Base-by-base conservation (phyloP, 2,113 vertebrate species). In the Campylorhamphus procurvoides region DNA sequence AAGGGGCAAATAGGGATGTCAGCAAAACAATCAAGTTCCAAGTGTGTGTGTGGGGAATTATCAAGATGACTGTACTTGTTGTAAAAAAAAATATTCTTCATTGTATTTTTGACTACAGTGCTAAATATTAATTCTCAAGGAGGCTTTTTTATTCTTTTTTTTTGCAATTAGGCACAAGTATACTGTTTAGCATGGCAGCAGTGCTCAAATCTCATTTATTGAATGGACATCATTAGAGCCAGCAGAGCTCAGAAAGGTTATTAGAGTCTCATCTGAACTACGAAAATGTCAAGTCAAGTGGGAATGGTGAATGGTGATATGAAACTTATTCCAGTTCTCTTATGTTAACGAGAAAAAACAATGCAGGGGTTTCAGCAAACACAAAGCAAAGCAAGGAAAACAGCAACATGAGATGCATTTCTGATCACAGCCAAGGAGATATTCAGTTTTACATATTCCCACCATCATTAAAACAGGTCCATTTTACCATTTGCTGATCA, bases 171-270 rank as follows among this genome's bases (percentile, higher is more conserved):
- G 59, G 60, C 76, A 95, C 46, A 74, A 95, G 55, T 81, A 67
- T 69, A 67, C 17, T 85, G 75, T 96, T 96, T 90, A 86, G 93
- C 53, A 77, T 47, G 68, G 76, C 90, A 89, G 90, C 72, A 69
- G 31, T 52, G 35, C 74, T 88, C 80, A 85, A 66, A 55, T 80
- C 93, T 96, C 74, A 63, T 82, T 95, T 97, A 95, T 18, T 94
- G 94, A 94, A 94, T 50, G 96, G 96, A 95, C 94, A 97, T 97
- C 97, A 98, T 98, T 98, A 98, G 95, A 97, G 84, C 16, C 39
- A 97, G 86, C 90, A 92, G 81, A 96, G 89, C 96, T 86, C 76
- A 90, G 96, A 96, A 97, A 98, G 95, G 92, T 97, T 97, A 96
- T 97, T 97, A 97, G 68, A 97, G 94, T 95, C 96, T 96, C 96